Evolutionary conservation across 2,113 vertebrate species (phyloP).

Genomic region (Andinoacara biseriatus): DNA sequence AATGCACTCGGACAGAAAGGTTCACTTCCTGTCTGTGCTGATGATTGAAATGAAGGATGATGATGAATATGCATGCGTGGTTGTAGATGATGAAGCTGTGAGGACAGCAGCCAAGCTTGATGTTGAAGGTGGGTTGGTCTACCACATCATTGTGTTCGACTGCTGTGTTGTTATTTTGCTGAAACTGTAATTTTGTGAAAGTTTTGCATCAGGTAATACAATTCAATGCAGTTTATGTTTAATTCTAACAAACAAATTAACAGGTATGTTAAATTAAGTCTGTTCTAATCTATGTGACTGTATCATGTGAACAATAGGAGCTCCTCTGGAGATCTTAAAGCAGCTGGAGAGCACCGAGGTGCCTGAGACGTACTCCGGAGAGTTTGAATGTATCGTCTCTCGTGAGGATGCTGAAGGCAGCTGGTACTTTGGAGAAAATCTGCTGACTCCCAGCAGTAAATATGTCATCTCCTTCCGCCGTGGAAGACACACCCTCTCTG

Average conservation of each 20-base stretch:
- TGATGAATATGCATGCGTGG: constrained; percentile 88
- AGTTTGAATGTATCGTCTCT: constrained; percentile 91
- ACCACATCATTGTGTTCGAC: too few species aligned
- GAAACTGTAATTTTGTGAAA: background rate
- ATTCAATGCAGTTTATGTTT: background rate
- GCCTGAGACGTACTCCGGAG: constrained; percentile 90
- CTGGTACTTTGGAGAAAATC: constrained; percentile 90
- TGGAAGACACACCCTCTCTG: constrained; percentile 89
- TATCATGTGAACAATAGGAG: constrained; percentile 77
- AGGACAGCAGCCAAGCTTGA: constrained; percentile 88
- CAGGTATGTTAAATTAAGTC: background rate
- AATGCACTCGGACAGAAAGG: constrained; percentile 97
- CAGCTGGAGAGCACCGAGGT: constrained; percentile 92
- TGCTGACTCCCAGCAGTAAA: constrained; percentile 85
- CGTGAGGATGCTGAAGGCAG: constrained; percentile 92
- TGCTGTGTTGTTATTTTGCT: background rate
- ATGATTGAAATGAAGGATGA: constrained; percentile 85
- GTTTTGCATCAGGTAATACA: background rate
- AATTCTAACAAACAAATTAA: background rate
- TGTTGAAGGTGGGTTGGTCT: constrained; percentile 88
- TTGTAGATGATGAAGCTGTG: constrained; percentile 84
- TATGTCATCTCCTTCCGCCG: constrained; percentile 88
- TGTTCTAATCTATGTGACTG: background rate
- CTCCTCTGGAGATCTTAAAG: constrained; percentile 88
- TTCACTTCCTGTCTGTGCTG: constrained; percentile 94